Base-by-base conservation (phyloP, 2,113 vertebrate genomes). In the Steatornis caripensis region DNA sequence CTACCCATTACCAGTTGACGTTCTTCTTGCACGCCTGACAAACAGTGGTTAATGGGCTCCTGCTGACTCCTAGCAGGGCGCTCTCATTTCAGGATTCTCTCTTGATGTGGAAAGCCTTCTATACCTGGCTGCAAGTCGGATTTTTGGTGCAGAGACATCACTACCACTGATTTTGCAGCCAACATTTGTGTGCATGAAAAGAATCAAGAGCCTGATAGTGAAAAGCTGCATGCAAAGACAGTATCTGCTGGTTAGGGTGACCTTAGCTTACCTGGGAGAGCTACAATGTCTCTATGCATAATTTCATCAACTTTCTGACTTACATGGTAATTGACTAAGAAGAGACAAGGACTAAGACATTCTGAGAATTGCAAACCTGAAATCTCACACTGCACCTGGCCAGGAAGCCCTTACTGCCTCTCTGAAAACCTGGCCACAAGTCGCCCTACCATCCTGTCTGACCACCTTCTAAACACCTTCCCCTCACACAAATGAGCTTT, bases 11-110 rank as follows among this genome's bases (percentile, higher is more conserved):
- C 11, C 62, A 80, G 51, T 6, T 49, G 24, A 54, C 0, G 0
- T n/a, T 55, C 61, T 65, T 54, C 53, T 53, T 51, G 65, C n/a
- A 49, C 0, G 3, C 37, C 61, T 46, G 43, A 71, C 0, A 0
- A 87, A 70, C 13, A 32, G 64, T 2, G 15, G 29, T 41, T 48
- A 84, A 75, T 77, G 51, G n/a, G 51, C 78, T 65, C 83, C 83
- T 83, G 66, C 39, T 9, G 36, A 79, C 78, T 41, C 1, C 1
- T 66, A 61, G 77, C 58, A 77, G 12, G 27, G 41, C 11, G 4
- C 60, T 65, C 54, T 78, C 26, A 32, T 72, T 84, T 74, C 77
- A 87, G 46, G 24, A 87, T 64, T 24, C 32, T 58, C 55, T 87
- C 65, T 60, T 87, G 64, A 81, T 58, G 22, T 57, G 37, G 77